Percentiles rank a stretch among this genome's conserved stretches.
Evolutionary conservation across 2,113 vertebrate species (phyloP).

Genomic region (Datnioides undecimradiatus): DNA sequence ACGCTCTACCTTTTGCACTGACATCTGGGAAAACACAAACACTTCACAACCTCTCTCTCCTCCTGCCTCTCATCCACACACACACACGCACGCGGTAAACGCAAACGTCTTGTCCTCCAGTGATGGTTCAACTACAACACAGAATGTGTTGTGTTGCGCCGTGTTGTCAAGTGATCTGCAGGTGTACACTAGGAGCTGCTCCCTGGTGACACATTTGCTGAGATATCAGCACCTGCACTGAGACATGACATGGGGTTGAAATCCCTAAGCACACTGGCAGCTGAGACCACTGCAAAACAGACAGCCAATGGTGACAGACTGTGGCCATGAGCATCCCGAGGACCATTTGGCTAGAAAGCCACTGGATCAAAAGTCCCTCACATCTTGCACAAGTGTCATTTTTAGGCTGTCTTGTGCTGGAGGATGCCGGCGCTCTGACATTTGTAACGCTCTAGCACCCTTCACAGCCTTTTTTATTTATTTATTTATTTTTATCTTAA

Average conservation of each 20-base stretch:
- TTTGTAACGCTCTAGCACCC: slow-evolving; percentile 25
- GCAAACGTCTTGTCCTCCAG: slow-evolving; percentile 39
- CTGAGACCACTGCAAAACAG: slow-evolving; percentile 40
- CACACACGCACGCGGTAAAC: slow-evolving; percentile 24
- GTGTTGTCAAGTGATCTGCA: slow-evolving; percentile 65
- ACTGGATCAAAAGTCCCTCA: slow-evolving; percentile 57
- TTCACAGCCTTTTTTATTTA: not conserved
- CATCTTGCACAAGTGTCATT: slow-evolving; percentile 26
- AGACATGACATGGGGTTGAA: slow-evolving; percentile 60
- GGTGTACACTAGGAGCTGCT: slow-evolving; percentile 56
- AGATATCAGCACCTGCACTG: slow-evolving; percentile 63
- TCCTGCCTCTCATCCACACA: slow-evolving; percentile 31
- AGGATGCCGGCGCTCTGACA: slow-evolving; percentile 19
- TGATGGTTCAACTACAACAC: slow-evolving; percentile 47
- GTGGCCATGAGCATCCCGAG: slow-evolving; percentile 56
- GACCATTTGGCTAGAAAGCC: slow-evolving; percentile 48
- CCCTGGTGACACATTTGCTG: slow-evolving; percentile 65
- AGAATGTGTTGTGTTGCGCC: slow-evolving; percentile 45
- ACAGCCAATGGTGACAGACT: slow-evolving; percentile 56
- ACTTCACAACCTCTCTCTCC: slow-evolving; percentile 56
- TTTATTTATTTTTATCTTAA: not conserved
- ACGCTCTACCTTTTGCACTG: slow-evolving; percentile 69
- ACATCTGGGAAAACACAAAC: slow-evolving; percentile 76
- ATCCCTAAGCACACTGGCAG: slow-evolving; percentile 53
- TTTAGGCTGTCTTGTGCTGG: slow-evolving; percentile 9